phyloP scores from a whole-genome alignment of 2,888 invertebrate species.

The Notodonta dromedarius region DNA sequence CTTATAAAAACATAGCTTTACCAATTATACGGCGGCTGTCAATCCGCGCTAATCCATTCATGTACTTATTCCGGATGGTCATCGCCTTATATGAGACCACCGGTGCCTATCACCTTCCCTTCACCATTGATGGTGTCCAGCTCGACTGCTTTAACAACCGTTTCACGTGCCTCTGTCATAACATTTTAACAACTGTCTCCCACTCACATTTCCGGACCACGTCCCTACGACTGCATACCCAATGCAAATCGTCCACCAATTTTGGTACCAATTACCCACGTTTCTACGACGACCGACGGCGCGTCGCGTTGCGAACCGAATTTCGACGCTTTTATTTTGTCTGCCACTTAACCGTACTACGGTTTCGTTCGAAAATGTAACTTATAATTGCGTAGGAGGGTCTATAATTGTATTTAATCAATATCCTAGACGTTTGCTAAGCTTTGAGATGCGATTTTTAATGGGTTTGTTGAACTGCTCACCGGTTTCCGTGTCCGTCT shows the following conservation, averaged over 20 bases:
- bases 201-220: constrained; percentile 41
- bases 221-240: constrained; percentile 28
- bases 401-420: constrained; percentile 18
- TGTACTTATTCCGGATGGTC: constrained; percentile 2
- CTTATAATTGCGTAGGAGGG: constrained; percentile 25
- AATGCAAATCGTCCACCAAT: constrained; percentile 40
- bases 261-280: constrained; percentile 44
- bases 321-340: constrained; percentile 44
- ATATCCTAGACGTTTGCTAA: constrained; percentile 21
- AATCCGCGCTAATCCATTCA: background rate
- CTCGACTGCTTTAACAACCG: constrained; percentile 13
- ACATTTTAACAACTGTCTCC: constrained; percentile 36
- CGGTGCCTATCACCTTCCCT: constrained; percentile 6
- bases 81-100: background rate
- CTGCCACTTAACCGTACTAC: constrained; percentile 15
- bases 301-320: constrained; percentile 38
- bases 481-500: constrained; percentile 43
- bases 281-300: constrained; percentile 33
- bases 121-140: constrained; percentile 5
- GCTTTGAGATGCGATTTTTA: constrained; percentile 48
- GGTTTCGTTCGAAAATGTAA: constrained; percentile 23
- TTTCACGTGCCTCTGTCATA: constrained; percentile 37
- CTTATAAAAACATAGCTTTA: background rate
- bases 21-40: background rate
- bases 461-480: constrained; percentile 63